Conservation (phyloP, 2,888 invertebrate species). For the Lithophane socia region DNA sequence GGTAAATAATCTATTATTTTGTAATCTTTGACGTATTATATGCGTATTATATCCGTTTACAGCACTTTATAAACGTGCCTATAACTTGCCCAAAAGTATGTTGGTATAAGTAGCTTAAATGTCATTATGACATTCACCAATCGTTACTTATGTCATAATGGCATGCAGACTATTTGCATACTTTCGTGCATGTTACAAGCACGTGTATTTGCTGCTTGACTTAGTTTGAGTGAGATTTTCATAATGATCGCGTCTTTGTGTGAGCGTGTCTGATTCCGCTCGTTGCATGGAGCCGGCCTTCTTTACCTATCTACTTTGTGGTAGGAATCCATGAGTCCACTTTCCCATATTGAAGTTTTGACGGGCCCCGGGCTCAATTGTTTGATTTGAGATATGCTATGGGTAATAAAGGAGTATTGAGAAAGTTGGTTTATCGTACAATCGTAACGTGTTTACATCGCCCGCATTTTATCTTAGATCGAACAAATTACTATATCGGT, state of each 20-base stretch:
- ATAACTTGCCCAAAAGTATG: not conserved
- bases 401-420: constrained; percentile 66
- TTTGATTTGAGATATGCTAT: constrained; percentile 71
- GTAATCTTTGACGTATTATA: no score
- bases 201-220: not conserved
- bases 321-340: constrained; percentile 58
- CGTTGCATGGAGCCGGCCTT: not conserved
- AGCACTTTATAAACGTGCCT: not conserved
- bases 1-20: no score
- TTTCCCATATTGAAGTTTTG: constrained; percentile 80
- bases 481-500: constrained; percentile 61
- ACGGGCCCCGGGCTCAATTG: constrained; percentile 68
- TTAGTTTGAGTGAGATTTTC: not conserved
- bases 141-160: not conserved
- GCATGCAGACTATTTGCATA: not conserved
- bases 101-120: not conserved
- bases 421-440: constrained; percentile 63
- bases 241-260: not conserved
- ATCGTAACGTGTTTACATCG: constrained; percentile 57
- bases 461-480: constrained; percentile 58
- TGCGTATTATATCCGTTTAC: not conserved
- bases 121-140: not conserved
- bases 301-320: not conserved
- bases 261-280: not conserved
- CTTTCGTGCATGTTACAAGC: no score